Evolutionary conservation across 2,888 invertebrate species (phyloP).

Genomic region (Halictus ligatus): DNA sequence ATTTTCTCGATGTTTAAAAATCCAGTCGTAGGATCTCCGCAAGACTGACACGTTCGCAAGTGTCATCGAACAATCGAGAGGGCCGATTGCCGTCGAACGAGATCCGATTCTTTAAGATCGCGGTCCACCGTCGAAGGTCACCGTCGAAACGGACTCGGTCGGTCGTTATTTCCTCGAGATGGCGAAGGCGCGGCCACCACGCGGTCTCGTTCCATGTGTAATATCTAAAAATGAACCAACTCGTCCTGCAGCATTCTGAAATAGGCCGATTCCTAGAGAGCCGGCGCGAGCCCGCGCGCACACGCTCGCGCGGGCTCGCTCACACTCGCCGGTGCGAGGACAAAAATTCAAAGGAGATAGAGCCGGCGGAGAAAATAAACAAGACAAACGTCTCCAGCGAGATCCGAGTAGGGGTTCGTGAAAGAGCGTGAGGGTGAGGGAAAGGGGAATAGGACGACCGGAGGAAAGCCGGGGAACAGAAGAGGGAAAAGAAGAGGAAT

Average conservation of each 20-base stretch:
- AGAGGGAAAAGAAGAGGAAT: slow-evolving; percentile 57
- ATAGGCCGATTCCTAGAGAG: slow-evolving; percentile 72
- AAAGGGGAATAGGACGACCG: neutral
- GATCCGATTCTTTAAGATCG: neutral
- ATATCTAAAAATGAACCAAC: slow-evolving; percentile 60
- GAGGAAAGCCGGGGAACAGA: slow-evolving; percentile 7
- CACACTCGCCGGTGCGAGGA: neutral
- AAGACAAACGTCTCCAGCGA: slow-evolving; percentile 27
- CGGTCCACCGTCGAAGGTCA: slow-evolving; percentile 5
- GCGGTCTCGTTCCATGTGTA: slow-evolving; percentile 51
- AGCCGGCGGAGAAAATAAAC: slow-evolving; percentile 20
- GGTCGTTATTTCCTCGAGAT: slow-evolving; percentile 20
- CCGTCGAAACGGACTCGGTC: slow-evolving; percentile 32
- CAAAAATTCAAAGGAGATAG: slow-evolving; percentile 43
- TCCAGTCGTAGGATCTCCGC: too few relatives aligned
- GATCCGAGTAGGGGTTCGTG: slow-evolving; percentile 19
- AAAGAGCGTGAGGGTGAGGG: slow-evolving; percentile 15
- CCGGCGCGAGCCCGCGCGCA: neutral
- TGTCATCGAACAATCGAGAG: neutral
- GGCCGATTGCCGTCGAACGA: neutral
- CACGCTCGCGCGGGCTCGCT: neutral
- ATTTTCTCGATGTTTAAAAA: too few relatives aligned
- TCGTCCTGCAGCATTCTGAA: slow-evolving; percentile 63
- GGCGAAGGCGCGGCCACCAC: slow-evolving; percentile 27
- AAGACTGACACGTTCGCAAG: neutral